These are phyloP conservation scores for Paramacrobiotus metropolitanus DNA, from an alignment of 1,140 invertebrate genomes.

Conservation along the genomic window DNA sequence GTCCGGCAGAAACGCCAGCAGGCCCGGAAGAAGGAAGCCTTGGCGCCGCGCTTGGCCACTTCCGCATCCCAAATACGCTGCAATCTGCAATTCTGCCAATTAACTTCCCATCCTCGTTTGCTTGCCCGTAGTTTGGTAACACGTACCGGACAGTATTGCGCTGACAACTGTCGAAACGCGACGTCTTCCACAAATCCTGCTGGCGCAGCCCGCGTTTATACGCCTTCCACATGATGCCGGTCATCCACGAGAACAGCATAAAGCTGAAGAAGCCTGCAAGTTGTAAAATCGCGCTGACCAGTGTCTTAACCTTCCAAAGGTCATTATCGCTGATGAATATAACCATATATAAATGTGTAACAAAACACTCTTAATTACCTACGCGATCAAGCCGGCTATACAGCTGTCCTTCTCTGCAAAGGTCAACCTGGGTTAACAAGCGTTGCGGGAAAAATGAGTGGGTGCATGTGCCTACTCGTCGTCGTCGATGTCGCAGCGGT, in stretches of 20 bases:
- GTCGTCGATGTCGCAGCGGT: not conserved
- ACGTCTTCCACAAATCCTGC: conserved; percentile 27
- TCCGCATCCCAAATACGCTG: conserved; percentile 28
- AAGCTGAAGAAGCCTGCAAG: conserved; percentile 30
- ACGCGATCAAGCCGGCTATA: not conserved
- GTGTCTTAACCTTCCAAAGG: not conserved
- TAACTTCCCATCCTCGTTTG: too few species aligned
- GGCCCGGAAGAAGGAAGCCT: conserved; percentile 28
- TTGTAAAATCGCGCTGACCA: too few species aligned
- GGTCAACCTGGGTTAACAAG: not conserved
- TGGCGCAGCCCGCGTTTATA: conserved; percentile 26
- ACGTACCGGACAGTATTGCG: conserved; percentile 18
- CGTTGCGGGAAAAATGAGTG: too few species aligned
- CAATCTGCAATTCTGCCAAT: too few species aligned
- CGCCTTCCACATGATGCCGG: conserved; percentile 29
- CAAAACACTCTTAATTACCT: not conserved
- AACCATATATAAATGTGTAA: too few species aligned
- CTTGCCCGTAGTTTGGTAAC: too few species aligned
- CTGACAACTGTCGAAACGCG: conserved; percentile 28
- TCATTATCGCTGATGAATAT: not conserved
- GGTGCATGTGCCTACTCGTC: too few species aligned
- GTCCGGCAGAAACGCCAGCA: conserved; percentile 32
- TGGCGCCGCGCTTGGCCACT: conserved; percentile 18
- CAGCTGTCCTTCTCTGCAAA: not conserved
- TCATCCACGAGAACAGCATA: conserved; percentile 34